phyloP scores from a whole-genome alignment of 2,797 vertebrate genomes.

The Acanthiza pusilla region DNA sequence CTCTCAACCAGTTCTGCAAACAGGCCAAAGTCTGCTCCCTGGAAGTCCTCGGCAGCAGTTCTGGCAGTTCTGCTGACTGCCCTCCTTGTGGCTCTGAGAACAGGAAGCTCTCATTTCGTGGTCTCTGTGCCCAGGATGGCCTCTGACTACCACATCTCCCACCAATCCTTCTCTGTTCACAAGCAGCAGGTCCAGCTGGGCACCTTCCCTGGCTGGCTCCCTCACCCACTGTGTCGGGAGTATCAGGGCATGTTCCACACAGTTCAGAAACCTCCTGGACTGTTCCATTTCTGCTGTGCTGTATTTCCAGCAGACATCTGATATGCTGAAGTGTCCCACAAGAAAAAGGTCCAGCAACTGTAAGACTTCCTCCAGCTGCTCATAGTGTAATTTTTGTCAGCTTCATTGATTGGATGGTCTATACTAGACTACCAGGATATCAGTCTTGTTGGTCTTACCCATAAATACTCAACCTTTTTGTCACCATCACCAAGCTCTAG shows the following conservation, averaged over 20 bases:
- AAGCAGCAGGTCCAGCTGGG: not conserved
- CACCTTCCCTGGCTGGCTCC: not conserved
- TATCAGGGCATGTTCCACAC: not conserved
- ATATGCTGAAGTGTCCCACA: not conserved
- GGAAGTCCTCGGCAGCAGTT: not conserved
- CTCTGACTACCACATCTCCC: not conserved
- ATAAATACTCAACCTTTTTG: not conserved
- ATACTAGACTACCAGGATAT: not conserved
- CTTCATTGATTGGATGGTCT: not conserved
- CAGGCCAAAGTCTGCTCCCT: not conserved
- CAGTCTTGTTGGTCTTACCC: not conserved
- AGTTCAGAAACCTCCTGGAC: not conserved
- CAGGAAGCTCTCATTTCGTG: not conserved
- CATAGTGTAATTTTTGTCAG: not conserved
- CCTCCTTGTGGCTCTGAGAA: not conserved
- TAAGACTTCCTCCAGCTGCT: not conserved
- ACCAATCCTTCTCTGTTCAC: not conserved
- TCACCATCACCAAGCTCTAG: not conserved
- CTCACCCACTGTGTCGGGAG: not conserved
- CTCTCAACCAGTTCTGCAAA: not conserved
- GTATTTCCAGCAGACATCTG: not conserved
- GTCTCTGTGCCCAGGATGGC: not conserved
- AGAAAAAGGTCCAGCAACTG: not conserved
- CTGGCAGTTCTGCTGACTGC: not conserved
- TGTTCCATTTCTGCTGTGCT: not conserved